Percentiles rank a stretch among this genome's conserved stretches.
Evolutionary conservation across 1,140 invertebrate genomes (phyloP).

Genomic region (Scaptomyza pallida): DNA sequence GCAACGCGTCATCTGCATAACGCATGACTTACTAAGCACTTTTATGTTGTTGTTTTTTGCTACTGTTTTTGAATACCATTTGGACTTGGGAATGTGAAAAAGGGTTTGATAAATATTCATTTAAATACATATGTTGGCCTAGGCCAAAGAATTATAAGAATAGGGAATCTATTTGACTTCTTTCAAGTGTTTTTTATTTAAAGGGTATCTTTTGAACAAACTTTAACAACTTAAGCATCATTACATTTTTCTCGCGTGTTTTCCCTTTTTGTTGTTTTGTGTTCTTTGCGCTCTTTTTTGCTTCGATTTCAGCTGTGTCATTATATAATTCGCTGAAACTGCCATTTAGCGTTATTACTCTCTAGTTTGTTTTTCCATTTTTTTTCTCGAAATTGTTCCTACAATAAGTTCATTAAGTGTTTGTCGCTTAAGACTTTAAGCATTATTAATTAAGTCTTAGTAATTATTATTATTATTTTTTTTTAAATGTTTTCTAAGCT

Average conservation of each 20-base stretch:
- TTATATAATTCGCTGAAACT: conserved; percentile 58
- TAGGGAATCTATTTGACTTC: too few relatives aligned
- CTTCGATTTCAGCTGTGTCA: conserved; percentile 42
- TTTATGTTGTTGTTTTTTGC: conserved; percentile 27
- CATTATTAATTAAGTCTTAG: conserved; percentile 33
- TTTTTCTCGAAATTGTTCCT: conserved; percentile 6
- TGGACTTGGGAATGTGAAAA: not conserved
- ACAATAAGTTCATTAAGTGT: conserved; percentile 9
- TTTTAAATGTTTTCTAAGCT: conserved; percentile 6
- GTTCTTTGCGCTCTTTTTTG: conserved; percentile 3
- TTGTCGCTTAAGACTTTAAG: not conserved
- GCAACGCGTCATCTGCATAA: conserved; percentile 71
- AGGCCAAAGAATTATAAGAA: too few relatives aligned
- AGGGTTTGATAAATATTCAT: not conserved
- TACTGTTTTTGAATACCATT: conserved; percentile 30
- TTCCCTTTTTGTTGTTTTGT: conserved; percentile 6
- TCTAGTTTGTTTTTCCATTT: not conserved
- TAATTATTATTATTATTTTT: too few relatives aligned
- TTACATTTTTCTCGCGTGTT: not conserved
- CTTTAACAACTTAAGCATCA: not conserved
- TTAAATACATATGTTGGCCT: too few relatives aligned
- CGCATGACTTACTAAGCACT: conserved; percentile 65
- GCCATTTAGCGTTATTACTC: not conserved
- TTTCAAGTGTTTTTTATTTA: too few relatives aligned
- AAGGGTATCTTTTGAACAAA: not conserved